phyloP scores from a whole-genome alignment of 2,113 vertebrate species.

The Brachypteracias leptosomus region DNA sequence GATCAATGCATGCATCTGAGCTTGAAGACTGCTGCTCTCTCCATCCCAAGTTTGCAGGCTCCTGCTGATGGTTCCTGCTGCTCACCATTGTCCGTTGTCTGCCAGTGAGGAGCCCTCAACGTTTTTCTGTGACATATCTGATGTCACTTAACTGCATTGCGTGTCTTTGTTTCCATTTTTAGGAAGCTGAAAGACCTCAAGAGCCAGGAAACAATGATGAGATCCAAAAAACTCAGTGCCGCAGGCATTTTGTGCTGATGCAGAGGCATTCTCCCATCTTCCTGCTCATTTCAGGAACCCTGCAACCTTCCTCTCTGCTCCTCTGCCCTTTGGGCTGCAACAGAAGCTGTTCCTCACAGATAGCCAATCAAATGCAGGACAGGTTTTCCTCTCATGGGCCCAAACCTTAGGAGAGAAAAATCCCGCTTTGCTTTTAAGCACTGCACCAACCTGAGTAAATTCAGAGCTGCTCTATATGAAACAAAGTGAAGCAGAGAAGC shows the following conservation, averaged over 20 bases:
- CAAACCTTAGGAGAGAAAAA: background rate
- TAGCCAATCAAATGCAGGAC: background rate
- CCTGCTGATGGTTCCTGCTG: background rate
- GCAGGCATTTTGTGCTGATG: background rate
- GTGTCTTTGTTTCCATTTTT: background rate
- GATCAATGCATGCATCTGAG: background rate
- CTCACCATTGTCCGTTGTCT: accelerated
- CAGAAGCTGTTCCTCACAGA: background rate
- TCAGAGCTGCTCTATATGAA: background rate
- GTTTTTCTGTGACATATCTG: background rate
- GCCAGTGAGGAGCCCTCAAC: accelerated
- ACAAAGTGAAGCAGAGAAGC: background rate
- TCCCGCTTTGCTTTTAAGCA: background rate
- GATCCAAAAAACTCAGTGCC: background rate
- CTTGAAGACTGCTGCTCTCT: background rate
- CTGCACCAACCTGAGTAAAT: background rate
- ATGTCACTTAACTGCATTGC: background rate
- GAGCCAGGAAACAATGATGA: background rate
- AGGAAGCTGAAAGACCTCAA: background rate
- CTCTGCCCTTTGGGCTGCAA: background rate
- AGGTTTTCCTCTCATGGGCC: background rate
- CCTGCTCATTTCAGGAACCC: background rate
- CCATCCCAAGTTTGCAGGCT: background rate
- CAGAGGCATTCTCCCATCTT: background rate
- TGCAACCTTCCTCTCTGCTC: background rate